These are phyloP conservation scores for Ichneumoninae sp. DNA, from an alignment of 2,888 invertebrate species.

Conservation along the genomic window DNA sequence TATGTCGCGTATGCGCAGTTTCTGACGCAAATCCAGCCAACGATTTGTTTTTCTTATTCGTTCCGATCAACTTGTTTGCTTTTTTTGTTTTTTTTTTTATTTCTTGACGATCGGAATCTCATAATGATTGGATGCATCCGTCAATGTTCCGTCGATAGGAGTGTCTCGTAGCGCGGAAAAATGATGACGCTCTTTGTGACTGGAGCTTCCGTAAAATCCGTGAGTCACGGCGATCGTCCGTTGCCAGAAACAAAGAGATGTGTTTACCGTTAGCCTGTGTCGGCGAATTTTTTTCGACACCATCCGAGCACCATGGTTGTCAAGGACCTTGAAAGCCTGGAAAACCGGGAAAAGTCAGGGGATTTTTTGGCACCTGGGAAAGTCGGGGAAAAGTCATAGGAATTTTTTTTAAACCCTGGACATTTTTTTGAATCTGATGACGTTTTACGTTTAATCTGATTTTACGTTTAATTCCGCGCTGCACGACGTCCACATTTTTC, in stretches of 20 bases:
- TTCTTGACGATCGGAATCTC: neutral
- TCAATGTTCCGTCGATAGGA: neutral
- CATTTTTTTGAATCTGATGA: too few relatives aligned
- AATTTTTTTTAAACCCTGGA: too few relatives aligned
- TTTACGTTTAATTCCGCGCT: too few relatives aligned
- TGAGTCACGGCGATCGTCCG: neutral
- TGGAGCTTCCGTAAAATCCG: neutral
- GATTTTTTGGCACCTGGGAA: too few relatives aligned
- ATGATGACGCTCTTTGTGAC: neutral
- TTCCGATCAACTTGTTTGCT: neutral
- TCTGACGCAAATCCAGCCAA: neutral
- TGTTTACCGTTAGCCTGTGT: neutral
- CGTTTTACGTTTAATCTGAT: too few relatives aligned
- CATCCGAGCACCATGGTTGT: neutral
- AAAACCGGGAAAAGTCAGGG: too few relatives aligned
- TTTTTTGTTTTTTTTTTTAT: neutral
- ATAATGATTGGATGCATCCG: neutral
- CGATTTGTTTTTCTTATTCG: neutral
- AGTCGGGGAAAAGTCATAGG: too few relatives aligned
- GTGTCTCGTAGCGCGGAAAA: neutral
- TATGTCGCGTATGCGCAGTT: neutral
- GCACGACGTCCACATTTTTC: too few relatives aligned
- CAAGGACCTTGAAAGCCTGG: too few relatives aligned
- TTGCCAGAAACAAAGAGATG: neutral
- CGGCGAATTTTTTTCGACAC: neutral